These are phyloP conservation scores for Etheostoma nigrum DNA, from an alignment of 2,797 vertebrate genomes.

Conservation along the genomic window DNA sequence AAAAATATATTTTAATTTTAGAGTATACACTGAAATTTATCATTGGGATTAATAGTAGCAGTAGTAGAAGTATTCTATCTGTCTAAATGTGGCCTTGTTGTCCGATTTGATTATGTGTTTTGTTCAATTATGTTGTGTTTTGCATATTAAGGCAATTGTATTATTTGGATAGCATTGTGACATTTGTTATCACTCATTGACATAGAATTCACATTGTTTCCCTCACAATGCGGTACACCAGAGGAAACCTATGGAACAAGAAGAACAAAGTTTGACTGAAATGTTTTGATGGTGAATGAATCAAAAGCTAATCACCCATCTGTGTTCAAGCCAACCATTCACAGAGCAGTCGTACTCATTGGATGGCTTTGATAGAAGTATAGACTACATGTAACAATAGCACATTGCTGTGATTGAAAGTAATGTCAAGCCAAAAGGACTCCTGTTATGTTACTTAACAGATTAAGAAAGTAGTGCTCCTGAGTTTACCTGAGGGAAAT, in stretches of 20 bases:
- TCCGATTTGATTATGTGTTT: not conserved
- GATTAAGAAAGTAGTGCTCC: conserved; percentile 67
- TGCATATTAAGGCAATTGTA: not conserved
- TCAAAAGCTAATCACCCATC: not conserved
- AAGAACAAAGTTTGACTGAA: not conserved
- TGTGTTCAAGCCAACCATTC: not conserved
- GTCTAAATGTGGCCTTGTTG: not conserved
- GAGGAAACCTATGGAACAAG: not conserved
- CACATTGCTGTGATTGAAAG: conserved; percentile 35
- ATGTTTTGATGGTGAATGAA: not conserved
- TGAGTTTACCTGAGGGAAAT: conserved; percentile 78
- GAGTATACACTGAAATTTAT: not conserved
- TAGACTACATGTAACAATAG: not conserved
- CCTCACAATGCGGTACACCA: not conserved
- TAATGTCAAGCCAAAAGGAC: conserved; percentile 19
- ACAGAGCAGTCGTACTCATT: not conserved
- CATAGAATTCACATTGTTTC: not conserved
- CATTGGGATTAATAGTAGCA: not conserved
- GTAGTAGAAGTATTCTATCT: not conserved
- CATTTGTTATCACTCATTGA: not conserved
- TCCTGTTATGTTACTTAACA: conserved; percentile 59
- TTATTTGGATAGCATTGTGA: not conserved
- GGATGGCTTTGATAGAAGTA: not conserved
- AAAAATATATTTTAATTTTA: not conserved
- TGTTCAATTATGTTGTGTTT: not conserved